phyloP scores from a whole-genome alignment of 2,797 vertebrate species.

The Molossus alvarezi region DNA sequence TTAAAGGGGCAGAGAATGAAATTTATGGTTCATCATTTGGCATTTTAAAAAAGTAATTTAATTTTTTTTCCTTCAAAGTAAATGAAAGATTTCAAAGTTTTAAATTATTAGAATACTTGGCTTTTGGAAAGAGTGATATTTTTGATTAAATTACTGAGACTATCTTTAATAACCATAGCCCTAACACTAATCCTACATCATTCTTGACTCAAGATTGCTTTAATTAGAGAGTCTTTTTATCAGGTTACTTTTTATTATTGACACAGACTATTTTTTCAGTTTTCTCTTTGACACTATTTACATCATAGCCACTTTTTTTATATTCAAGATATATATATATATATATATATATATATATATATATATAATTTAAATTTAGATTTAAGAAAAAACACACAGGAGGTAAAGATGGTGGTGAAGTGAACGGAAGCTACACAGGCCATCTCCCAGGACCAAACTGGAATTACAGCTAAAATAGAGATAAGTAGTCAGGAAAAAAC shows the following conservation, averaged over 20 bases:
- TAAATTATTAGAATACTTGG: conserved; percentile 67
- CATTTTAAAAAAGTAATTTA: conserved; percentile 69
- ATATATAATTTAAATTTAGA: conserved; percentile 46
- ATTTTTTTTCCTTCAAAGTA: conserved; percentile 70
- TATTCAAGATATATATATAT: neutral
- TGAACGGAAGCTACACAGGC: too few relatives aligned
- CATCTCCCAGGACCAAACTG: too few relatives aligned
- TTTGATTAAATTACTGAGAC: conserved; percentile 74
- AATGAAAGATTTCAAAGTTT: conserved; percentile 72
- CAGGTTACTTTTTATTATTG: conserved; percentile 53
- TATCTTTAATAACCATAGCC: conserved; percentile 63
- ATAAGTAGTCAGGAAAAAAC: too few relatives aligned
- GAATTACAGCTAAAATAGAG: too few relatives aligned
- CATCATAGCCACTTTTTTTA: neutral
- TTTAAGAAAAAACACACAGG: conserved; percentile 9
- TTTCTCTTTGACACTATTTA: conserved; percentile 20
- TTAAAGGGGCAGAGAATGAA: conserved; percentile 17
- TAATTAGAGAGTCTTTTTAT: conserved; percentile 65
- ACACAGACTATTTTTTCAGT: neutral
- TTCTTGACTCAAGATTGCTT: conserved; percentile 72
- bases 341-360: neutral
- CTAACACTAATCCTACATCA: conserved; percentile 57
- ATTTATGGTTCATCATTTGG: conserved; percentile 47
- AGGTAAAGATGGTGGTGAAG: too few relatives aligned
- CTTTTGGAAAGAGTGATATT: conserved; percentile 73